Conservation (phyloP, 2,797 vertebrate genomes). For the Denticeps clupeoides region DNA sequence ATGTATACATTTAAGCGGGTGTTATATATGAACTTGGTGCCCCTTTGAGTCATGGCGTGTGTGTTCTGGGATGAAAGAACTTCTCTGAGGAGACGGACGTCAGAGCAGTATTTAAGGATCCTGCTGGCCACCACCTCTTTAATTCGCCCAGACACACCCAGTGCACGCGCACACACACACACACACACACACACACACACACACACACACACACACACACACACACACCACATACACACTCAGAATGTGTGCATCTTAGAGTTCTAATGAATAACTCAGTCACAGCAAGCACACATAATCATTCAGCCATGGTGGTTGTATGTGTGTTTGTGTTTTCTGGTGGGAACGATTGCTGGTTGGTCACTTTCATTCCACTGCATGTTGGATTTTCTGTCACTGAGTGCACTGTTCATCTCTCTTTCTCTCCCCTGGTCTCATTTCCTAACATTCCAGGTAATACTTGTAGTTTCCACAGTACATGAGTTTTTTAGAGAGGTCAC, state of each 20-base stretch:
- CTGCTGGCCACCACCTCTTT: slow-evolving; percentile 14
- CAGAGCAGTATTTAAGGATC: slow-evolving; percentile 21
- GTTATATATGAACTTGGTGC: background rate
- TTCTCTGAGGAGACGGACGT: slow-evolving; percentile 18
- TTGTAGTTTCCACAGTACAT: too few species aligned
- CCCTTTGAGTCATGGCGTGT: slow-evolving; percentile 2
- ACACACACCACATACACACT: background rate
- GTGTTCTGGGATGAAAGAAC: slow-evolving; percentile 15
- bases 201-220: background rate
- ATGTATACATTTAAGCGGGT: background rate
- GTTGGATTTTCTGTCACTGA: background rate
- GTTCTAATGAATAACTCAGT: slow-evolving; percentile 1
- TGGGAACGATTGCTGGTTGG: background rate
- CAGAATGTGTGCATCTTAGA: background rate
- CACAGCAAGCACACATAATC: slow-evolving; percentile 2
- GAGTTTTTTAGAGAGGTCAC: too few species aligned
- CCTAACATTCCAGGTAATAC: background rate
- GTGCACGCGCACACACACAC: slow-evolving; percentile 8
- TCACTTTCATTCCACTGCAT: background rate
- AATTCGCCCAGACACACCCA: slow-evolving; percentile 25
- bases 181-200: slow-evolving; percentile 11
- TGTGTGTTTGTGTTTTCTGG: background rate
- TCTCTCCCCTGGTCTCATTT: background rate
- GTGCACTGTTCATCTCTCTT: background rate
- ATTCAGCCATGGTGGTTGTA: background rate